Percentiles rank a stretch among this genome's conserved stretches.
Evolutionary conservation across 2,113 vertebrate species (phyloP).

Genomic region (Buteo buteo): DNA sequence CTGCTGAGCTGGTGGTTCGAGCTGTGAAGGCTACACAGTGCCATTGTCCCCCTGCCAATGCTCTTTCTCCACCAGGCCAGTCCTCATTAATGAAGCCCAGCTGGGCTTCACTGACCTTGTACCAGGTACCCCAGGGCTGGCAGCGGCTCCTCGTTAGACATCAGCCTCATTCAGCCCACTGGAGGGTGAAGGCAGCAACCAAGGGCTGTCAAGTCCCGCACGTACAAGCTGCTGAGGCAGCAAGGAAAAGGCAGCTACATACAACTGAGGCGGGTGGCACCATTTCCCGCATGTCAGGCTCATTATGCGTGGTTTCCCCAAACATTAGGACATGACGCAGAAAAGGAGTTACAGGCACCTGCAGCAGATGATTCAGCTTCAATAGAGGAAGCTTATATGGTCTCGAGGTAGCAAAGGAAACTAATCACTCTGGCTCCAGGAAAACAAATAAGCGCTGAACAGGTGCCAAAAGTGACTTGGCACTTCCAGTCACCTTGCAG

Average conservation of each 20-base stretch:
- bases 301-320: conserved; percentile 10
- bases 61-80: conserved; percentile 2
- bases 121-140: conserved; percentile 17
- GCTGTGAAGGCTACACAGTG: not conserved
- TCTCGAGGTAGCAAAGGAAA: conserved; percentile 64
- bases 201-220: not conserved
- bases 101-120: not conserved
- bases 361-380: conserved; percentile 66
- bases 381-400: conserved; percentile 36
- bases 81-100: conserved; percentile 35
- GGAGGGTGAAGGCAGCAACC: conserved; percentile 2
- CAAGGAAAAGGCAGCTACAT: not conserved
- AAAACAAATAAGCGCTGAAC: conserved; percentile 67
- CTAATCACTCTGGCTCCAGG: conserved; percentile 56
- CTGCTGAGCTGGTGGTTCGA: not conserved
- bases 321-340: conserved; percentile 32
- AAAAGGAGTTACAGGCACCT: conserved; percentile 55
- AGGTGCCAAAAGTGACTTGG: conserved; percentile 67
- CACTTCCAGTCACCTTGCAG: conserved; percentile 62
- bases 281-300: not conserved
- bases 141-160: not conserved
- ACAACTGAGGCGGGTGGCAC: not conserved
- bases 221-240: not conserved
- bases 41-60: not conserved
- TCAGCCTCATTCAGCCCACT: not conserved